Evolutionary conservation across 2,797 vertebrate species (phyloP), one percentile per base, ranked within the genome.

Genomic region (Dicrostonyx torquatus): DNA sequence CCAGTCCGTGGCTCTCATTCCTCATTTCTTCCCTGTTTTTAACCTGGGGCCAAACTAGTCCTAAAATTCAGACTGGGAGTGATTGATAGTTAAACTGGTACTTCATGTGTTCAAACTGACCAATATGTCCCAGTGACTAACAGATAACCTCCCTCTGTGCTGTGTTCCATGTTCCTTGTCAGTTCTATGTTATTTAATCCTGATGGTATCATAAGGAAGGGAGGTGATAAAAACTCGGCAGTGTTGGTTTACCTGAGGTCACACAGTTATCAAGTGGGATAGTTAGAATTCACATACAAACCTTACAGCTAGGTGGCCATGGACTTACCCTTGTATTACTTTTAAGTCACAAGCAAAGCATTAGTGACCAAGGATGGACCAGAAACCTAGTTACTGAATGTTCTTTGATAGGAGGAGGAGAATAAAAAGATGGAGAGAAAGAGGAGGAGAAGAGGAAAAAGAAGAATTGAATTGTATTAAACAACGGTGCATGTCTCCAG

Each of bases 301-400:
- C 37, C 5, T 68, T 87, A 20, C 48, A 20, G 62, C 9, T n/a
- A 22, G 58, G n/a, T 68, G 84, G 75, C 15, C 26, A 12, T 53
- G 58, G 20, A 37, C 29, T 66, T 62, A 66, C 45, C 64, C 15
- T 29, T 62, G 15, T 0, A 9, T 53, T 68, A 89, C 77, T 62
- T 94, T 60, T 73, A 82, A 58, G 45, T 94, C 40, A 64, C 18
- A 73, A 86, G 50, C 45, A 85, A 90, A 55, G 15, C 77, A 68
- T 79, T n/a, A 79, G 13, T 62, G 37, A 45, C 11, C 4, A 43
- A 85, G n/a, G 17, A 43, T 80, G n/a, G 17, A 48, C 37, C 73
- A 76, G 48, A 78, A 43, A 26, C 17, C 15, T 45, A 15, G 55
- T 18, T 48, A 58, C 5, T 73, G 11, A 37, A 48, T n/a, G 3